Conservation (phyloP, 2,888 invertebrate genomes). For the Cerceris rybyensis region DNA sequence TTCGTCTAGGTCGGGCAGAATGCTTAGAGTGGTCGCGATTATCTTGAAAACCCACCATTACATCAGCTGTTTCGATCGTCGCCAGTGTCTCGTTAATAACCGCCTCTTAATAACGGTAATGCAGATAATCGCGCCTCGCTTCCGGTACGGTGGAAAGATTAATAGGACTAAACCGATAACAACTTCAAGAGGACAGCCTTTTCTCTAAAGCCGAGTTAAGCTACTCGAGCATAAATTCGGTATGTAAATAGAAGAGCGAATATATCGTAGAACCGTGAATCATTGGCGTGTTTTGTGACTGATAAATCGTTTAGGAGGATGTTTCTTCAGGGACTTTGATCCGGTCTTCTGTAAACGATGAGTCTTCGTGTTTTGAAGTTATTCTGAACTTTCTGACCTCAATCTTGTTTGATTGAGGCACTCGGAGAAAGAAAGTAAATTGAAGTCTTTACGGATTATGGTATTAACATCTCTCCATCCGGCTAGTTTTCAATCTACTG, state of each 20-base stretch:
- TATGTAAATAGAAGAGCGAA: slow-evolving; percentile 37
- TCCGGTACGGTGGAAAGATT: slow-evolving; percentile 46
- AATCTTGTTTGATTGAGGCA: no score
- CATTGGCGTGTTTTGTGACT: background rate
- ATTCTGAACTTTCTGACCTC: no score
- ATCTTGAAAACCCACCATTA: slow-evolving; percentile 62
- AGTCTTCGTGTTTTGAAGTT: no score
- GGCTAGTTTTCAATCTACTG: no score
- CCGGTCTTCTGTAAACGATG: no score
- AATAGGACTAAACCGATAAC: slow-evolving; percentile 32
- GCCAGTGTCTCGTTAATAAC: slow-evolving; percentile 60
- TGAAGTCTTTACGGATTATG: no score
- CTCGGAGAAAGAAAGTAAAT: no score
- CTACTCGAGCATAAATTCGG: slow-evolving; percentile 33
- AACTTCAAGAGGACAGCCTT: slow-evolving; percentile 7
- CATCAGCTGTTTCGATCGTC: slow-evolving; percentile 48
- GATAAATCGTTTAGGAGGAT: background rate
- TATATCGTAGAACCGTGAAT: slow-evolving; percentile 7
- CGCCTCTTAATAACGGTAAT: slow-evolving; percentile 60
- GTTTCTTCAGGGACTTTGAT: no score
- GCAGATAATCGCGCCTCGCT: slow-evolving; percentile 54
- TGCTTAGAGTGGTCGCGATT: slow-evolving; percentile 63
- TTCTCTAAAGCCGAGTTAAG: slow-evolving; percentile 7
- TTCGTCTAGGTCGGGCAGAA: slow-evolving; percentile 32
- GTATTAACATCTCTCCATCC: no score